Conservation (phyloP, 2,797 vertebrate genomes). For the Malacoctenus gilli region DNA sequence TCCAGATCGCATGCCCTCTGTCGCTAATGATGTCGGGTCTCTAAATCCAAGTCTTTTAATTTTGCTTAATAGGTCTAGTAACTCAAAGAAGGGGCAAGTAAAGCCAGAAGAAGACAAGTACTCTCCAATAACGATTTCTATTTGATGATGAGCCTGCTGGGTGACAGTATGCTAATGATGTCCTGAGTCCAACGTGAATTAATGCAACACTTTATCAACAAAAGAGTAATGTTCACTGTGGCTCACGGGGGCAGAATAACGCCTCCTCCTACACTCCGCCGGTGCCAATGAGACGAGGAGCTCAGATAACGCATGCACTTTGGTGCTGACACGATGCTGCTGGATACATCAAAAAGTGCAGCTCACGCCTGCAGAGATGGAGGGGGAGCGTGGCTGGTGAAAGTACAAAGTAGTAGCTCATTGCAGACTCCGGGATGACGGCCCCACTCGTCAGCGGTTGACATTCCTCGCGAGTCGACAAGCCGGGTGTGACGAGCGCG, state of each 20-base stretch:
- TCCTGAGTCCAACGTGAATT: conserved; percentile 41
- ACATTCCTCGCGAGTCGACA: conserved; percentile 5
- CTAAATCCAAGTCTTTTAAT: conserved; percentile 66
- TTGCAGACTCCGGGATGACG: conserved; percentile 6
- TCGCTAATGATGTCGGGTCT: conserved; percentile 61
- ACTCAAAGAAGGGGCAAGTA: conserved; percentile 41
- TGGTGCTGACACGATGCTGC: conserved; percentile 11
- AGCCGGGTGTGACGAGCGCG: neutral
- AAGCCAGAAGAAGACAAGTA: conserved; percentile 43
- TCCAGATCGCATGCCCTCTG: conserved; percentile 65
- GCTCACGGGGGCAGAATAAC: conserved; percentile 47
- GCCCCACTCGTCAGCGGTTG: neutral
- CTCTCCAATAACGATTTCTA: conserved; percentile 41
- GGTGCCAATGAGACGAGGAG: conserved; percentile 25
- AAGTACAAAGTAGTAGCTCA: conserved; percentile 7
- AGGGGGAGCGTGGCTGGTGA: conserved; percentile 1
- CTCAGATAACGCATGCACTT: conserved; percentile 23
- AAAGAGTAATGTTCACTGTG: conserved; percentile 48
- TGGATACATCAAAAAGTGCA: conserved; percentile 7
- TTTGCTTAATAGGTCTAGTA: conserved; percentile 60
- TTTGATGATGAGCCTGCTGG: conserved; percentile 54
- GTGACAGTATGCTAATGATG: conserved; percentile 57
- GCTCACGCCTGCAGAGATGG: conserved; percentile 2
- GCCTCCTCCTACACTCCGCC: conserved; percentile 24
- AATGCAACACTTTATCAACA: conserved; percentile 56